These are phyloP conservation scores for Drosophila orena DNA, from an alignment of 1,140 invertebrate genomes.

Conservation along the genomic window DNA sequence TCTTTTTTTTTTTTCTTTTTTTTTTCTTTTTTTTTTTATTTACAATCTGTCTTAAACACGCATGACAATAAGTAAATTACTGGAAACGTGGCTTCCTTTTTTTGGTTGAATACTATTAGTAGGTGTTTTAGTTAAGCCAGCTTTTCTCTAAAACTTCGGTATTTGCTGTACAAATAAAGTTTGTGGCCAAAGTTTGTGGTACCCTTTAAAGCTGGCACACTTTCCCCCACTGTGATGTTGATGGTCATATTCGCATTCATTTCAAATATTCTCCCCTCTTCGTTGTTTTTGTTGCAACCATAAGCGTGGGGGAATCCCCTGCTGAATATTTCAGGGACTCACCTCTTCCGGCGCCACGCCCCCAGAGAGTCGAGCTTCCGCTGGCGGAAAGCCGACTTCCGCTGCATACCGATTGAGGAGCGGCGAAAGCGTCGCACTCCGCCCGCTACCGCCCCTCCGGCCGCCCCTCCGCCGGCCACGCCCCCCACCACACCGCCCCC, in stretches of 20 bases:
- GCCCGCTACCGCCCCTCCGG: conserved; percentile 1
- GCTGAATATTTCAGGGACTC: conserved; percentile 34
- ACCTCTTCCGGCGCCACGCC: conserved; percentile 76
- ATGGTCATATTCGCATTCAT: neutral
- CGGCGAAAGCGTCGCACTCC: conserved; percentile 73
- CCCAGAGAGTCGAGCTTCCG: conserved; percentile 79
- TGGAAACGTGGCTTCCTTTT: conserved; percentile 9
- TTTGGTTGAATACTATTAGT: too few relatives aligned
- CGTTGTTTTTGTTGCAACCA: neutral
- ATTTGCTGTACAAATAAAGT: too few relatives aligned
- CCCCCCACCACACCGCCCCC: conserved; percentile 14
- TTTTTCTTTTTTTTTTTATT: too few relatives aligned
- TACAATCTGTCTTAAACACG: too few relatives aligned
- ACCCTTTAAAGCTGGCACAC: too few relatives aligned
- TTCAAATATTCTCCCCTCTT: neutral
- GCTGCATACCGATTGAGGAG: conserved; percentile 81
- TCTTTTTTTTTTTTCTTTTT: too few relatives aligned
- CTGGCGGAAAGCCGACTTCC: conserved; percentile 79
- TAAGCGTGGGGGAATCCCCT: neutral
- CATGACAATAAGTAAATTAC: too few relatives aligned
- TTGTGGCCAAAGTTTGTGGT: too few relatives aligned
- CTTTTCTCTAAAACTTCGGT: too few relatives aligned
- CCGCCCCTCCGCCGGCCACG: neutral
- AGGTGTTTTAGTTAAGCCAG: too few relatives aligned
- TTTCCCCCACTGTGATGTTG: too few relatives aligned